Evolutionary conservation across 1,140 invertebrate genomes (phyloP).

Genomic region (Venustaconcha ellipsiformis): DNA sequence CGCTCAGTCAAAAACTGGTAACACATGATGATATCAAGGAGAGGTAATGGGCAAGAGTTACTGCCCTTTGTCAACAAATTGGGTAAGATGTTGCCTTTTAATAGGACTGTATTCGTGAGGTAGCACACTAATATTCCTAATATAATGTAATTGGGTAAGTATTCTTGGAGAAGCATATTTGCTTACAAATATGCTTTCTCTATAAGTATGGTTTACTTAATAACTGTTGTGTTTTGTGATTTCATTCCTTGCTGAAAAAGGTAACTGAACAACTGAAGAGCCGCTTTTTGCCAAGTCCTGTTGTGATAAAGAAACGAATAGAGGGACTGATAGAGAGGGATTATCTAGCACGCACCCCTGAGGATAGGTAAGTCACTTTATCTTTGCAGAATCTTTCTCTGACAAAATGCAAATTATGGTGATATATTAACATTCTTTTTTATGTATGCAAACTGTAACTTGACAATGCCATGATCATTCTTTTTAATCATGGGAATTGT

Average conservation of each 20-base stretch:
- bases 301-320: slow-evolving; percentile 99
- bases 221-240: not conserved
- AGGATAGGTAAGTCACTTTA: slow-evolving; percentile 81
- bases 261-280: slow-evolving; percentile 97
- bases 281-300: slow-evolving; percentile 96
- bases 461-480: not conserved
- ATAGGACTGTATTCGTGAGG: no score
- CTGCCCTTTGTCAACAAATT: no score
- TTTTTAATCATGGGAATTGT: not conserved
- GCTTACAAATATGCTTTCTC: not conserved
- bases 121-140: no score
- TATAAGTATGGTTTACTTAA: not conserved
- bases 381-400: not conserved
- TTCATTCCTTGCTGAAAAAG: slow-evolving; percentile 57
- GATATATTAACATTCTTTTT: not conserved
- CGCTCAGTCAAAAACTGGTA: no score
- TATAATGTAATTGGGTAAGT: not conserved
- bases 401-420: not conserved
- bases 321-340: slow-evolving; percentile 99
- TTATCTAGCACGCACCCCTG: slow-evolving; percentile 95
- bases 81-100: no score
- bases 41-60: no score
- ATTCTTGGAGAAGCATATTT: not conserved
- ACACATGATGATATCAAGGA: no score
- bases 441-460: not conserved